These are phyloP conservation scores for Sussaba pulchella DNA, from an alignment of 2,888 invertebrate species.

Conservation along the genomic window DNA sequence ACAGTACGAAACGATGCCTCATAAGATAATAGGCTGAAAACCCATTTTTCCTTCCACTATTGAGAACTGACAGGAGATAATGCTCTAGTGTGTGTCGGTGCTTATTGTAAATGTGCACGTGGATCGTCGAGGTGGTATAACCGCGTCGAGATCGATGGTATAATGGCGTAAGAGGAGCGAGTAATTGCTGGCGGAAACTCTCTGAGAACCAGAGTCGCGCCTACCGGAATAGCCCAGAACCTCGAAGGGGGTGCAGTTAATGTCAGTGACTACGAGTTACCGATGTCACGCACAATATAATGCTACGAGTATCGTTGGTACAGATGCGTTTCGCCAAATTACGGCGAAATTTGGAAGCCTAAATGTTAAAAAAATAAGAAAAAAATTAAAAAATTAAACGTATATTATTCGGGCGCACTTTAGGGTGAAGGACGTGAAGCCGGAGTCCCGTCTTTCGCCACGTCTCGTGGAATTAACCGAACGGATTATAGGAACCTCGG, in stretches of 20 bases:
- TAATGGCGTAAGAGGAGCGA: slow-evolving; percentile 38
- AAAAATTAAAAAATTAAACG: too few relatives aligned
- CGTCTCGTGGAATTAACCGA: slow-evolving; percentile 33
- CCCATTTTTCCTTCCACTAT: slow-evolving; percentile 25
- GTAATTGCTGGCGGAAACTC: slow-evolving; percentile 49
- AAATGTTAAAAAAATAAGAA: too few relatives aligned
- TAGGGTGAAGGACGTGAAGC: background rate
- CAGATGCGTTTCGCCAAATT: slow-evolving; percentile 9
- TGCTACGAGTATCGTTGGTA: slow-evolving; percentile 8
- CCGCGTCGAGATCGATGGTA: slow-evolving; percentile 27
- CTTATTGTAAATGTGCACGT: background rate
- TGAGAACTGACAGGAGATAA: slow-evolving; percentile 45
- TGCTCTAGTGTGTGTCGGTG: background rate
- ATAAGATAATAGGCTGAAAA: slow-evolving; percentile 8
- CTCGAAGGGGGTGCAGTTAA: slow-evolving; percentile 18
- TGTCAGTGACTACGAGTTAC: slow-evolving; percentile 21
- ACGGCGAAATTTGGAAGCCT: too few relatives aligned
- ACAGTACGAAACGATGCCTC: background rate
- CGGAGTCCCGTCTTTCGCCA: slow-evolving; percentile 4
- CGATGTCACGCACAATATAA: background rate
- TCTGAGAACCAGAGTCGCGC: slow-evolving; percentile 5
- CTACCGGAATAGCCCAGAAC: background rate
- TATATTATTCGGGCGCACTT: too few relatives aligned
- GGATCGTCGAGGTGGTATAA: slow-evolving; percentile 20
- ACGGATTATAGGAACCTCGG: slow-evolving; percentile 24